These are phyloP conservation scores for Epirrhoe tristata DNA, from an alignment of 2,888 invertebrate species.

Conservation along the genomic window DNA sequence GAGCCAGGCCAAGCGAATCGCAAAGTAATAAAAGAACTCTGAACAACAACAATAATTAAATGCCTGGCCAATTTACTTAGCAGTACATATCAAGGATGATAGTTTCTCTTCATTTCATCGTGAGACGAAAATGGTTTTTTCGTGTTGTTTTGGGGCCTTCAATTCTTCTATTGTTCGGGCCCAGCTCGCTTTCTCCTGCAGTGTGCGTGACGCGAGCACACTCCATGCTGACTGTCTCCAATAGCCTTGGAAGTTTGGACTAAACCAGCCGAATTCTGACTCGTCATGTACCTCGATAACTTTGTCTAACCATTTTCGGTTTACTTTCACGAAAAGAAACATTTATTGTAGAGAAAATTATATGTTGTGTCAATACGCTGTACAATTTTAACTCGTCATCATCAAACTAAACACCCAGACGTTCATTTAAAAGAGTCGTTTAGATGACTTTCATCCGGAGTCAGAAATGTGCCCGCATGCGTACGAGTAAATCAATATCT, in stretches of 20 bases:
- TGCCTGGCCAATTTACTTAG: slow-evolving; percentile 45
- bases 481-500: slow-evolving; percentile 39
- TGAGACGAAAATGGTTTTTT: slow-evolving; percentile 56
- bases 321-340: slow-evolving; percentile 39
- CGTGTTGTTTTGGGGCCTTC: slow-evolving; percentile 57
- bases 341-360: slow-evolving; percentile 21
- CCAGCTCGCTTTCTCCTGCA: slow-evolving; percentile 68
- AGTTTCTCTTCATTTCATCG: slow-evolving; percentile 49
- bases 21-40: slow-evolving; percentile 41
- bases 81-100: slow-evolving; percentile 50
- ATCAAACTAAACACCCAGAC: slow-evolving; percentile 28
- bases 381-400: slow-evolving; percentile 28
- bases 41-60: slow-evolving; percentile 45
- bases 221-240: slow-evolving; percentile 38
- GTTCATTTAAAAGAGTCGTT: slow-evolving; percentile 20
- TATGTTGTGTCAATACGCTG: slow-evolving; percentile 16
- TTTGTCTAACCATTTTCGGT: slow-evolving; percentile 34
- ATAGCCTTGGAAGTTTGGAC: slow-evolving; percentile 33
- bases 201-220: slow-evolving; percentile 57
- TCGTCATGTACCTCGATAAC: slow-evolving; percentile 39
- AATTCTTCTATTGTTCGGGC: slow-evolving; percentile 61
- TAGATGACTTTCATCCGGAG: slow-evolving; percentile 26
- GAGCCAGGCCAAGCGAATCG: slow-evolving; percentile 29
- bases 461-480: slow-evolving; percentile 30
- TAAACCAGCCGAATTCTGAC: slow-evolving; percentile 38